Conservation (phyloP, 2,888 invertebrate genomes). For the Polylopha cassiicola region DNA sequence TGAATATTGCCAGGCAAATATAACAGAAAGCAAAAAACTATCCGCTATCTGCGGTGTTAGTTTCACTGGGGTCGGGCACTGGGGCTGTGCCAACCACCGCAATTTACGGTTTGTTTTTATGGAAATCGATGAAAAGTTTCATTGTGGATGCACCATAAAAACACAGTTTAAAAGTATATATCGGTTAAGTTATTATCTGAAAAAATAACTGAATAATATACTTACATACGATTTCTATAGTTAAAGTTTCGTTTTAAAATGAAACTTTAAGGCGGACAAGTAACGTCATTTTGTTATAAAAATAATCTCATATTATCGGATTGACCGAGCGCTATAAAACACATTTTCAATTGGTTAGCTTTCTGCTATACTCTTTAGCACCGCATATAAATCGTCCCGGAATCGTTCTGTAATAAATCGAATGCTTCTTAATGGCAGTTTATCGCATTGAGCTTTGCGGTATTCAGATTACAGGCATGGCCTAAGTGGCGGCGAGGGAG, state of each 20-base stretch:
- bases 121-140: conserved; percentile 26
- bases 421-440: conserved; percentile 76
- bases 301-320: too few species aligned
- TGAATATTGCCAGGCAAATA: conserved; percentile 77
- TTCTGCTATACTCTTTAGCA: conserved; percentile 11
- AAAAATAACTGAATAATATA: too few species aligned
- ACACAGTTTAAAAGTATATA: not conserved
- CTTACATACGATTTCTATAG: too few species aligned
- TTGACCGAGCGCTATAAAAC: too few species aligned
- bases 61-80: conserved; percentile 62
- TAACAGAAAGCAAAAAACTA: conserved; percentile 69
- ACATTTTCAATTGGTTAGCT: too few species aligned
- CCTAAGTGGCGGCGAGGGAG: conserved; percentile 70
- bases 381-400: conserved; percentile 58
- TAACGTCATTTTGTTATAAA: too few species aligned
- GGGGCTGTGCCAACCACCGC: conserved; percentile 37
- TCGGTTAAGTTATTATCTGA: too few species aligned
- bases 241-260: too few species aligned
- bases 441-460: conserved; percentile 74
- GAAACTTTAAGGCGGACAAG: too few species aligned
- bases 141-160: too few species aligned
- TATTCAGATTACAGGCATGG: conserved; percentile 70
- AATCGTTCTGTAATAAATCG: conserved; percentile 76
- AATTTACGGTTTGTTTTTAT: conserved; percentile 28
- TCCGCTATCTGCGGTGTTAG: conserved; percentile 63